Conservation (phyloP, 2,888 invertebrate species). For the Steinernema hermaphroditum region DNA sequence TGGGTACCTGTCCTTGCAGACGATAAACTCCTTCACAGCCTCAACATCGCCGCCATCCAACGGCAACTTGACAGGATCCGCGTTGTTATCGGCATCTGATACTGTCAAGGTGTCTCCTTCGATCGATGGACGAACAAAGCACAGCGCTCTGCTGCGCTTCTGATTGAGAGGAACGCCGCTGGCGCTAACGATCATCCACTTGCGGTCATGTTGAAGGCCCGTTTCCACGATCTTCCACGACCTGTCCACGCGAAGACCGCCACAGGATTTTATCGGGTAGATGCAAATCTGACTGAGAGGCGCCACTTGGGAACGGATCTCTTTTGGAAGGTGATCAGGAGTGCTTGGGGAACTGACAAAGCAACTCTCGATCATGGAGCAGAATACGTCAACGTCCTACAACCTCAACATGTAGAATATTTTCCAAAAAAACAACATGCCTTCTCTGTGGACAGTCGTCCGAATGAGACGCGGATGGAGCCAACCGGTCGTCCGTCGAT, state of each 20-base stretch:
- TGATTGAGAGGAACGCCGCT: constrained; percentile 84
- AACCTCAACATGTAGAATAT: constrained; percentile 92
- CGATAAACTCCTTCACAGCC: neutral
- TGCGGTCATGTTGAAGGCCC: constrained; percentile 84
- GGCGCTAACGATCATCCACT: constrained; percentile 87
- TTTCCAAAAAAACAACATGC: constrained; percentile 77
- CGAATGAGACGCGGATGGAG: constrained; percentile 86
- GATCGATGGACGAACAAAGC: constrained; percentile 67
- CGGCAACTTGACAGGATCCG: neutral
- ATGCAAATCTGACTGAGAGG: constrained; percentile 41
- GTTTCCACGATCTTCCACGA: constrained; percentile 77
- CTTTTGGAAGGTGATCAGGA: constrained; percentile 5
- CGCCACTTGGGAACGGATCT: constrained; percentile 29
- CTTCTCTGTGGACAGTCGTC: constrained; percentile 80
- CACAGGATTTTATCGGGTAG: constrained; percentile 58
- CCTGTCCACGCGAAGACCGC: constrained; percentile 36
- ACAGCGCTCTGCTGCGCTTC: constrained; percentile 80
- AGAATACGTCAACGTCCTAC: constrained; percentile 70
- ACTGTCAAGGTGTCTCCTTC: neutral
- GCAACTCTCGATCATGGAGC: constrained; percentile 57
- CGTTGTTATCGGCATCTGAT: neutral
- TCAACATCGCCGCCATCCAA: neutral
- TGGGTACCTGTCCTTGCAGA: neutral
- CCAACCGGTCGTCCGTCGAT: constrained; percentile 83
- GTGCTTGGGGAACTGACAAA: constrained; percentile 39